Evolutionary conservation across 2,797 vertebrate genomes (phyloP), one percentile per base, ranked within the genome.

Genomic region (Ispidina picta): DNA sequence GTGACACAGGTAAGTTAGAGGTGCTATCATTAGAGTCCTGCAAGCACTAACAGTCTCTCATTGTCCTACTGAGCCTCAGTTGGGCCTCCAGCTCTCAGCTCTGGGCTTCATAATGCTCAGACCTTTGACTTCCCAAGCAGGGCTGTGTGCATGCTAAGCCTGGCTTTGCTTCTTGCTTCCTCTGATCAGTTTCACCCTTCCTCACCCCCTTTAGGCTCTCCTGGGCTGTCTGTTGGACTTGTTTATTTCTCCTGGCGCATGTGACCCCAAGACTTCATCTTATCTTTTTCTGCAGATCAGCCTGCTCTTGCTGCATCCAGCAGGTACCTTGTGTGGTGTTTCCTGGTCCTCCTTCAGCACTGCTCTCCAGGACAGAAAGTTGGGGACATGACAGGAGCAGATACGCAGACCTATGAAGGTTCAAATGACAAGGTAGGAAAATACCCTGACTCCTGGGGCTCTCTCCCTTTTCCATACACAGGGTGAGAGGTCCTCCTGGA

Each of bases 381-480:
- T 21, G 28, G 33, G 21, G 12, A 19, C 2, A 1, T 16, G 3
- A 9, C 7, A 37, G 48, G 41, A 56, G 39, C 29, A 60, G 31
- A 8, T 44, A 16, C 4, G 9, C 33, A 29, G 23, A 48, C 11
- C 41, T 18, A 5, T 4, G 41, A 10, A 14, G 8, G 8, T 75
- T 78, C 55, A 58, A 33, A 58, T 12, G 10, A 20, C 11, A 2
- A 2, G 21, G 16, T 3, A 15, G 26, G 48, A 8, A 48, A 65
- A 10, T 9, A 9, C 2, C 11, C n/a, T 10, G 6, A 52, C 1
- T 8, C 9, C 39, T 3, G 20, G n/a, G 33, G 1, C 10, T 33
- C 48, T 28, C 17, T 21, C 52, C n/a, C 44, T 3, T 71, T 73
- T 22, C 63, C 56, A 16, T 0, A 2, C 5, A 5, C 9, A 55